Percentiles rank a stretch among this genome's conserved stretches.
Conservation (phyloP, 2,888 invertebrate genomes). For the Thysanoteuthis rhombus region DNA sequence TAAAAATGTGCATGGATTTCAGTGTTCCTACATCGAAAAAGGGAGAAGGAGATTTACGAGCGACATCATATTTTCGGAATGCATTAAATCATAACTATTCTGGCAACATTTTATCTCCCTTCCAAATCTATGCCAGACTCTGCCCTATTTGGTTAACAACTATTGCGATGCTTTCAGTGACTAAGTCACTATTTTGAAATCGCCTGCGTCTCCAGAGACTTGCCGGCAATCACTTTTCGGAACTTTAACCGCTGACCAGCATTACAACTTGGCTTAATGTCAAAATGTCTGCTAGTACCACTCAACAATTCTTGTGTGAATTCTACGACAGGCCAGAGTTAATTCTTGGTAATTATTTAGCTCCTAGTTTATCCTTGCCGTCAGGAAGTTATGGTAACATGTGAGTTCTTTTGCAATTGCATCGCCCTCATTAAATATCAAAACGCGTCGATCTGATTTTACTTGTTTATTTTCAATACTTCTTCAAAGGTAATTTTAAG, state of each 20-base stretch:
- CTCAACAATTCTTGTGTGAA: not conserved
- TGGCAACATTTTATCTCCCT: not conserved
- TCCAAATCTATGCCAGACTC: not conserved
- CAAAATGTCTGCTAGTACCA: not conserved
- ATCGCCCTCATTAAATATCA: too few relatives aligned
- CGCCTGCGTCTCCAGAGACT: not conserved
- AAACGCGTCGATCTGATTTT: too few relatives aligned
- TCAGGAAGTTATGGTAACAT: too few relatives aligned
- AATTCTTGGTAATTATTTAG: not conserved
- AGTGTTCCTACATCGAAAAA: too few relatives aligned
- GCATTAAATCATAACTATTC: not conserved
- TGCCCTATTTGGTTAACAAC: not conserved
- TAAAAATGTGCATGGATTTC: too few relatives aligned
- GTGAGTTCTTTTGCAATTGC: too few relatives aligned
- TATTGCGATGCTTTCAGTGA: not conserved
- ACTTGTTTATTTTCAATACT: too few relatives aligned
- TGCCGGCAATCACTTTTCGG: not conserved
- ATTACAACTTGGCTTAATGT: not conserved
- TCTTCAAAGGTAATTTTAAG: too few relatives aligned
- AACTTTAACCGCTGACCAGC: not conserved
- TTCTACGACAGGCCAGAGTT: not conserved
- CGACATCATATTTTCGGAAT: not conserved
- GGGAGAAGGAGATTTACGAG: too few relatives aligned
- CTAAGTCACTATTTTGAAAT: not conserved
- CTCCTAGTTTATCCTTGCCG: too few relatives aligned